Conservation (phyloP, 2,797 vertebrate species). For the Takifugu ocellatus region DNA sequence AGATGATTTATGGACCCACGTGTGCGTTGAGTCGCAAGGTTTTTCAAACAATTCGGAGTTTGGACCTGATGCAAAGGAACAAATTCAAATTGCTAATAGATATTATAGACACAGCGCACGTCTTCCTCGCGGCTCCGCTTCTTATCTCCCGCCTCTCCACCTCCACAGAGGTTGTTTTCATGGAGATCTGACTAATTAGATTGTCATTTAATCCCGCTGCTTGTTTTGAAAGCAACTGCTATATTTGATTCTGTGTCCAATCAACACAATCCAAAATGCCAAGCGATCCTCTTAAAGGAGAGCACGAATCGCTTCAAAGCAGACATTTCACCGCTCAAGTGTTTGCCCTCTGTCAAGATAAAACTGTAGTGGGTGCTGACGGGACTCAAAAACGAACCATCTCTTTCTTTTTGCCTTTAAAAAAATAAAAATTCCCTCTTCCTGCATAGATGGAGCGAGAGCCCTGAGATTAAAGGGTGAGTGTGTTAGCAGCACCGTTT, state of each 20-base stretch:
- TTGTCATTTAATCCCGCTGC: conserved; percentile 72
- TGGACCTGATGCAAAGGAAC: conserved; percentile 5
- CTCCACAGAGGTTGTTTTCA: conserved; percentile 70
- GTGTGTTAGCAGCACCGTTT: conserved; percentile 3
- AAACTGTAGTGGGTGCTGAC: conserved; percentile 32
- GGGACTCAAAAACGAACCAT: conserved; percentile 26
- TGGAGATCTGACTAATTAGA: conserved; percentile 75
- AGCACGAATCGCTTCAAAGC: conserved; percentile 50
- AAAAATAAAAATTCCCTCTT: background rate
- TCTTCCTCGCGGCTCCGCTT: conserved; percentile 33
- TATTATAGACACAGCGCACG: conserved; percentile 23
- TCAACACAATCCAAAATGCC: conserved; percentile 56
- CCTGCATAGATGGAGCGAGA: conserved; percentile 17
- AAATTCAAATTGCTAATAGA: conserved; percentile 15
- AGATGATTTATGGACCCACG: conserved; percentile 54
- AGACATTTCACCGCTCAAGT: conserved; percentile 29
- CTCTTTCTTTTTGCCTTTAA: conserved; percentile 27
- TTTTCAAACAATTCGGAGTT: conserved; percentile 27
- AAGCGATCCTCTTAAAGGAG: conserved; percentile 48
- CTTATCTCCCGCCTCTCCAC: conserved; percentile 46
- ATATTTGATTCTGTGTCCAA: conserved; percentile 76
- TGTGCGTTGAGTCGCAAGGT: conserved; percentile 28
- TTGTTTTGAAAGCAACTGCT: conserved; percentile 67
- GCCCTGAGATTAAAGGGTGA: conserved; percentile 1
- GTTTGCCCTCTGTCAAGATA: conserved; percentile 1